These are phyloP conservation scores for Lasioglossum marginatum DNA, from an alignment of 2,888 invertebrate genomes.

Conservation along the genomic window DNA sequence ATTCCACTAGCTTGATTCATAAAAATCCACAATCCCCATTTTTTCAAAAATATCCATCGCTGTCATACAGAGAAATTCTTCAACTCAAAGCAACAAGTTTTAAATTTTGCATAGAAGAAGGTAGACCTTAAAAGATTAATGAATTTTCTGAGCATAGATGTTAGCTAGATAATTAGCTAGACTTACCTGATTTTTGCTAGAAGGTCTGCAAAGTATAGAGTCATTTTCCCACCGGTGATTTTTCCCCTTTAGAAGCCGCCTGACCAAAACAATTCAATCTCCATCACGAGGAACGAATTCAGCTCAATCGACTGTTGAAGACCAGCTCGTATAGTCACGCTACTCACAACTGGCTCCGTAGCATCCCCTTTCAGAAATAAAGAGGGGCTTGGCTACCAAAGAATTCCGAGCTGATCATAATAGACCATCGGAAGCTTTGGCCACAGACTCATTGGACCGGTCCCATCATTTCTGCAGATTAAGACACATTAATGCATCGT, in stretches of 20 bases:
- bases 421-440: background rate
- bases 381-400: background rate
- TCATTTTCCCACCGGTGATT: background rate
- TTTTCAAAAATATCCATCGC: background rate
- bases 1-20: background rate
- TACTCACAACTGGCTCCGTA: background rate
- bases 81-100: no score
- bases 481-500: background rate
- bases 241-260: background rate
- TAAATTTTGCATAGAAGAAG: no score
- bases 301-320: background rate
- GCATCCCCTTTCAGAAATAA: background rate
- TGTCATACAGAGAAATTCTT: no score
- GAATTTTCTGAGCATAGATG: no score
- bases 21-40: background rate
- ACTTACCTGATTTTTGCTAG: background rate
- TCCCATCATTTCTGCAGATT: background rate
- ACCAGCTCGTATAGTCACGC: background rate
- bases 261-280: background rate
- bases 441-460: background rate
- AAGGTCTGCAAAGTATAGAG: background rate
- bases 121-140: background rate
- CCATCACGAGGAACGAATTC: background rate
- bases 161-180: no score
- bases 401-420: background rate